Conservation (phyloP, 2,113 vertebrate genomes). For the Passer domesticus region DNA sequence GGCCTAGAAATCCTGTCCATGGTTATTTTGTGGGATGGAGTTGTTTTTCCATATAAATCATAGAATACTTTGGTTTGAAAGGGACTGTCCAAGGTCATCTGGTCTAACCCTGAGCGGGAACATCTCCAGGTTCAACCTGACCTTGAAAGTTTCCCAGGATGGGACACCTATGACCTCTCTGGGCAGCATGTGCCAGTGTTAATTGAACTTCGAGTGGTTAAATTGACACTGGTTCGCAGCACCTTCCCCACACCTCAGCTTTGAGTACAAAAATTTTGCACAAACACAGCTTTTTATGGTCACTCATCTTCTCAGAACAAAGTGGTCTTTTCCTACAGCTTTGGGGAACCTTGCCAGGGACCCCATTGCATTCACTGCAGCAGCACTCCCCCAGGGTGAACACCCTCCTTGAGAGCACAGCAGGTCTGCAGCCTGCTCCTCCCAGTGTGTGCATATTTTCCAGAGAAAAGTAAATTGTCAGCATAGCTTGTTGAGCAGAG, state of each 20-base stretch:
- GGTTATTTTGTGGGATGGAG: background rate
- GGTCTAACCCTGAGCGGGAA: background rate
- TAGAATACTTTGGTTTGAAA: background rate
- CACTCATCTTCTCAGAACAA: background rate
- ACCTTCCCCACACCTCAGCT: background rate
- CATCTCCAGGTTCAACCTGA: background rate
- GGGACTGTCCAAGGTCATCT: background rate
- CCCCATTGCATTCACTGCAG: background rate
- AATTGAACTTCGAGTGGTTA: background rate
- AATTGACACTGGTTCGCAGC: background rate
- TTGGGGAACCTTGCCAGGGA: background rate
- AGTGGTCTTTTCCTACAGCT: background rate
- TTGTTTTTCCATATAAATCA: background rate
- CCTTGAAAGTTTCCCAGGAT: background rate
- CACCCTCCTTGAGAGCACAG: background rate
- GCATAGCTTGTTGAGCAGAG: background rate
- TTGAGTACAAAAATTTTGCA: background rate
- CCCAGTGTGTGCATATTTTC: background rate
- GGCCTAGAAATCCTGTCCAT: background rate
- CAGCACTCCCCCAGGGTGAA: accelerated
- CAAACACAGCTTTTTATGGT: background rate
- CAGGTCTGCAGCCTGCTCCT: background rate
- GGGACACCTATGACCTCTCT: background rate
- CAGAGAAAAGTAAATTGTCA: background rate
- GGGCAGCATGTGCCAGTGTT: background rate